Conservation (phyloP, 2,113 vertebrate genomes). For the Channa argus region DNA sequence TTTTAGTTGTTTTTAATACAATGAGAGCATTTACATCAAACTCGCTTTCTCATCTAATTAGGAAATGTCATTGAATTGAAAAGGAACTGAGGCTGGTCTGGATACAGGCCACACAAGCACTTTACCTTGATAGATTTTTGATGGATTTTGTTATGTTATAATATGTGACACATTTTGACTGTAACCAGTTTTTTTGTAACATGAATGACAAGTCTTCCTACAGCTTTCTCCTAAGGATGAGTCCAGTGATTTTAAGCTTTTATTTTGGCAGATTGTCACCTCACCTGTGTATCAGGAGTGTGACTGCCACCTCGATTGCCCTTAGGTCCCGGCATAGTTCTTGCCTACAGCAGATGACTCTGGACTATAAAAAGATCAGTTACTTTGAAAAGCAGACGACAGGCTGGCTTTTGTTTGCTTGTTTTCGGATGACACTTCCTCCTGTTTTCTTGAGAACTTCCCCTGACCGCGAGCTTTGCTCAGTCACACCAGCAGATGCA, state of each 20-base stretch:
- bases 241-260: slow-evolving; percentile 42
- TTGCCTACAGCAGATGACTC: slow-evolving; percentile 8
- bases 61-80: slow-evolving; percentile 55
- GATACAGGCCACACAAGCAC: slow-evolving; percentile 65
- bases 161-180: slow-evolving; percentile 53
- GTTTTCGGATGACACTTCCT: slow-evolving; percentile 47
- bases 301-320: slow-evolving; percentile 51
- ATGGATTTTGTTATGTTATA: slow-evolving; percentile 55
- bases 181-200: slow-evolving; percentile 22
- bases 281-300: slow-evolving; percentile 54
- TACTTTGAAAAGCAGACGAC: slow-evolving; percentile 42
- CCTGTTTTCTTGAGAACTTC: slow-evolving; percentile 66
- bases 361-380: slow-evolving; percentile 44
- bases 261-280: slow-evolving; percentile 64
- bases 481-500: slow-evolving; percentile 74
- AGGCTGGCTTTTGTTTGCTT: slow-evolving; percentile 56
- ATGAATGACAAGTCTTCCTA: slow-evolving; percentile 29
- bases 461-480: slow-evolving; percentile 45
- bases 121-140: slow-evolving; percentile 57
- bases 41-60: slow-evolving; percentile 65
- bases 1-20: slow-evolving; percentile 50
- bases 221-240: slow-evolving; percentile 21
- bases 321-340: slow-evolving; percentile 37
- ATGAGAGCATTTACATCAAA: slow-evolving; percentile 57
- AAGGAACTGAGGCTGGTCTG: slow-evolving; percentile 44